Evolutionary conservation across 2,888 invertebrate genomes (phyloP).

Genomic region (Noctuana brunneofusca): DNA sequence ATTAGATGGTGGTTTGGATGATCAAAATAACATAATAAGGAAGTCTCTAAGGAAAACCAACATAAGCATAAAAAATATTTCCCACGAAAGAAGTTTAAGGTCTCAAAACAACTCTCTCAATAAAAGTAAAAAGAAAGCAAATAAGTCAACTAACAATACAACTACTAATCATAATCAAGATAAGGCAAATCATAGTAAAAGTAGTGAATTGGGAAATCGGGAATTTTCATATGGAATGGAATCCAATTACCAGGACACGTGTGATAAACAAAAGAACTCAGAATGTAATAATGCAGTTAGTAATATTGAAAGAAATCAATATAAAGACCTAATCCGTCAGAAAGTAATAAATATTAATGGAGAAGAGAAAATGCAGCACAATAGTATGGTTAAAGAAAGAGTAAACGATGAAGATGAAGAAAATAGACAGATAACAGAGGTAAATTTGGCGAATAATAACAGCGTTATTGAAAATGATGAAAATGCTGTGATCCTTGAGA

Average conservation of each 20-base stretch:
- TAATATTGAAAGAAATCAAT: not conserved
- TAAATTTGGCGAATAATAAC: too few species aligned
- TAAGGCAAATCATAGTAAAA: not conserved
- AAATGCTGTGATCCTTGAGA: not conserved
- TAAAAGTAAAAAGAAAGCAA: slow-evolving; percentile 7
- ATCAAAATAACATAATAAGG: slow-evolving; percentile 7
- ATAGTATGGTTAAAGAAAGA: not conserved
- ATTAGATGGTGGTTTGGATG: not conserved
- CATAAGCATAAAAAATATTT: slow-evolving; percentile 11
- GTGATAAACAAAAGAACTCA: not conserved
- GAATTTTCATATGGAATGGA: not conserved
- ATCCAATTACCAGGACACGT: not conserved
- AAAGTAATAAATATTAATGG: not conserved
- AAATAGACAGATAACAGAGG: not conserved
- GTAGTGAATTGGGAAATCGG: not conserved
- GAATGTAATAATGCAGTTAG: not conserved
- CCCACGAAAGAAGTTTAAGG: slow-evolving; percentile 10
- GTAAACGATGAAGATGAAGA: not conserved
- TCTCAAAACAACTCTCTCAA: not conserved
- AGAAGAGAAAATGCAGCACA: not conserved
- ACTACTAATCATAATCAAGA: not conserved
- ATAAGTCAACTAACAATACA: slow-evolving; percentile 8
- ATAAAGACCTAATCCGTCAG: not conserved
- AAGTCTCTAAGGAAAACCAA: not conserved
- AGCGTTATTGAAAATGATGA: not conserved